Conservation (phyloP, 2,888 invertebrate species). For the Thalpophila matura region DNA sequence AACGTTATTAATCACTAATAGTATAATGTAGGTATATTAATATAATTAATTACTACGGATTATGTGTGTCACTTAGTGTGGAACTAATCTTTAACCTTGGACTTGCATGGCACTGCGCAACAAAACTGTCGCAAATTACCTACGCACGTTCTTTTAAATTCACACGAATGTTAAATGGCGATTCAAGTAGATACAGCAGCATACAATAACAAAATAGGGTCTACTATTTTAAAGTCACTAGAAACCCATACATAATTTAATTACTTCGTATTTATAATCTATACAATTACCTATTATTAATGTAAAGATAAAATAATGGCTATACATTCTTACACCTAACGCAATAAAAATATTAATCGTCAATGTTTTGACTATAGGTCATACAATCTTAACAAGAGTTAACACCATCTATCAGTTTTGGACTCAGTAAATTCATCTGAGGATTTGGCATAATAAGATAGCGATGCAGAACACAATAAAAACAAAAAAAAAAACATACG, state of each 20-base stretch:
- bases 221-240: too few relatives aligned
- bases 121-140: neutral
- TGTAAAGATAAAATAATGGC: neutral
- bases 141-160: neutral
- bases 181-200: neutral
- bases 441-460: constrained; percentile 4
- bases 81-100: constrained; percentile 14
- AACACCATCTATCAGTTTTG: too few relatives aligned
- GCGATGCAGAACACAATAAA: constrained; percentile 28
- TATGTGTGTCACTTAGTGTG: neutral
- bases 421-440: too few relatives aligned
- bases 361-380: neutral
- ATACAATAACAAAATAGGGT: too few relatives aligned
- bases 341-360: constrained; percentile 10
- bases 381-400: neutral
- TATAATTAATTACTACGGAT: neutral
- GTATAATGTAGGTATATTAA: too few relatives aligned
- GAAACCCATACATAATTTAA: too few relatives aligned
- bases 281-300: neutral
- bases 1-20: too few relatives aligned
- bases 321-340: neutral
- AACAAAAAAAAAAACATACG: constrained; percentile 3
- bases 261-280: neutral
- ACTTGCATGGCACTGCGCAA: constrained; percentile 9
- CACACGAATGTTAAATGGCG: neutral